These are phyloP conservation scores for Megaceryle torquata DNA, from an alignment of 2,113 vertebrate species.

Conservation along the genomic window DNA sequence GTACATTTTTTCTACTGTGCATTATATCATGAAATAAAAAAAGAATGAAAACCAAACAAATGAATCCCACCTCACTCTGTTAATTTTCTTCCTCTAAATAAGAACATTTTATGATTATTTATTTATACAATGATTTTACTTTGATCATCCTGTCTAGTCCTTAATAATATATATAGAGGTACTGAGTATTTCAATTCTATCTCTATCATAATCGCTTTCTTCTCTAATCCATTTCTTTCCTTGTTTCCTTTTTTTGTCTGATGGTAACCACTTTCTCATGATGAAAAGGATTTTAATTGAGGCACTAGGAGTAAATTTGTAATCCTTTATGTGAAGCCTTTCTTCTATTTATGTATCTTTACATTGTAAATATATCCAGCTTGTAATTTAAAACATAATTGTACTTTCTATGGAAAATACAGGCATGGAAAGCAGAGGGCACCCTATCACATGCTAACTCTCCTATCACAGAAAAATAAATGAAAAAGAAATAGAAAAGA, in stretches of 20 bases:
- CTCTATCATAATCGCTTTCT: conserved; percentile 28
- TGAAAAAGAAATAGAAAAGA: not conserved
- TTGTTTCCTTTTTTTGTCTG: conserved; percentile 30
- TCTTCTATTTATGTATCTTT: conserved; percentile 66
- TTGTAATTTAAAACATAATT: conserved; percentile 76
- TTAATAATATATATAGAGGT: conserved; percentile 6
- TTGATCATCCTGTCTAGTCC: conserved; percentile 50
- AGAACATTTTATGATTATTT: not conserved
- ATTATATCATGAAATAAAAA: conserved; percentile 28
- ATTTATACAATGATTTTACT: conserved; percentile 43
- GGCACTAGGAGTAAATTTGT: conserved; percentile 70
- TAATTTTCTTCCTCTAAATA: conserved; percentile 28
- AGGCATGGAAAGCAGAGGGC: conserved; percentile 81
- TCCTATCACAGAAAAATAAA: conserved; percentile 58
- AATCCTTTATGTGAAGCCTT: conserved; percentile 66
- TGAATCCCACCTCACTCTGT: not conserved
- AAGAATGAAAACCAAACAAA: conserved; percentile 34
- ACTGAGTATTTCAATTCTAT: conserved; percentile 36
- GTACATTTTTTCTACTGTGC: not conserved
- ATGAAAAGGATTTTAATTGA: conserved; percentile 85
- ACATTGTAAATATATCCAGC: conserved; percentile 69
- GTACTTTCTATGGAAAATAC: conserved; percentile 72
- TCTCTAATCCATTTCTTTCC: not conserved
- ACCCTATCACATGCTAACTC: conserved; percentile 73
- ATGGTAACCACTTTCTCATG: conserved; percentile 17